These are phyloP conservation scores for Rhea pennata DNA, from an alignment of 2,113 vertebrate genomes.

Conservation along the genomic window DNA sequence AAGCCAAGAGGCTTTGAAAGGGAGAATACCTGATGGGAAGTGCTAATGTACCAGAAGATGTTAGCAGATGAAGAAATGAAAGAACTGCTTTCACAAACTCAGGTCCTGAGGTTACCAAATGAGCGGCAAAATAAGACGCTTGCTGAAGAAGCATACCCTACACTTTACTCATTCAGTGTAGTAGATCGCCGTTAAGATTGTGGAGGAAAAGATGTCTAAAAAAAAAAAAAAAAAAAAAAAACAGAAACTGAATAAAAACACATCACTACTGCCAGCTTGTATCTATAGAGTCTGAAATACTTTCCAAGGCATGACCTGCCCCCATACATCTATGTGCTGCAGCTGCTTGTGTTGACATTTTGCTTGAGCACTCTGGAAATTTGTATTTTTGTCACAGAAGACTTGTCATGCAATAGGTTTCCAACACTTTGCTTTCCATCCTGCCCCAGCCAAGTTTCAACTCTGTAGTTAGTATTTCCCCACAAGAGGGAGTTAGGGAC, in stretches of 20 bases:
- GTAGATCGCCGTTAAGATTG: not conserved
- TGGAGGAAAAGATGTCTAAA: not conserved
- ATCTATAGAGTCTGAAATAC: not conserved
- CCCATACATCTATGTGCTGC: not conserved
- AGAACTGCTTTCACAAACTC: not conserved
- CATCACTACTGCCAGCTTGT: not conserved
- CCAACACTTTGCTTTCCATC: constrained; percentile 29
- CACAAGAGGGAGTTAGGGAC: constrained; percentile 46
- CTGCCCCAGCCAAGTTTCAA: not conserved
- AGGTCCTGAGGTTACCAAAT: not conserved
- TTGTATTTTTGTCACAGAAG: constrained; percentile 12
- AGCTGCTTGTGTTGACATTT: constrained; percentile 11
- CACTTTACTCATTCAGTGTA: not conserved
- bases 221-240: not conserved
- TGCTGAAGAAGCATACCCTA: not conserved
- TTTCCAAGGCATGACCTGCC: not conserved
- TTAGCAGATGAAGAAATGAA: constrained; percentile 24
- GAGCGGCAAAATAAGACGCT: not conserved
- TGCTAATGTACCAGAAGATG: not conserved
- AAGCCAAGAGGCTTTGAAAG: constrained; percentile 26
- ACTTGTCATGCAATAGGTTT: not conserved
- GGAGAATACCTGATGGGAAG: constrained; percentile 10
- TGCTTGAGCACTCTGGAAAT: constrained; percentile 2
- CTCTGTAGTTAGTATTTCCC: not conserved
- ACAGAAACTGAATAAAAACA: not conserved